phyloP scores from a whole-genome alignment of 2,113 vertebrate genomes.

The Bubo scandiacus region DNA sequence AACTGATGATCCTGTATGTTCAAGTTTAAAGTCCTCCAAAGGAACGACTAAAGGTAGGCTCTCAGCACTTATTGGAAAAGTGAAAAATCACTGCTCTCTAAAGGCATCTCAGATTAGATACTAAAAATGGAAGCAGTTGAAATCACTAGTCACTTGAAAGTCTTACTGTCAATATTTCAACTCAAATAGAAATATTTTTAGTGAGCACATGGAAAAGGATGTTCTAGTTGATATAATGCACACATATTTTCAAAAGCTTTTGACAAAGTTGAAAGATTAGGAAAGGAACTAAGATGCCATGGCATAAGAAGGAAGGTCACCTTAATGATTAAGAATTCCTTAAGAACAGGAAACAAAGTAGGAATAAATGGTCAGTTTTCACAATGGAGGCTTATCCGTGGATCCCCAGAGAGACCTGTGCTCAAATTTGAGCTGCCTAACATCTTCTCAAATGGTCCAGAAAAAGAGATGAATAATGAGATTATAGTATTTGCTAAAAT shows the following conservation, averaged over 20 bases:
- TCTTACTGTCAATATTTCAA: background rate
- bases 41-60: background rate
- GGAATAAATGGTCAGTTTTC: background rate
- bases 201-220: background rate
- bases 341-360: background rate
- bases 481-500: background rate
- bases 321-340: background rate
- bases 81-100: background rate
- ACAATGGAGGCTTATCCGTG: background rate
- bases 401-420: background rate
- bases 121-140: background rate
- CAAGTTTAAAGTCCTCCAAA: background rate
- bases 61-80: background rate
- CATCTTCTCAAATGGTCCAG: background rate
- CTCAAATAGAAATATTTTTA: background rate
- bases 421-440: background rate
- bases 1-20: background rate
- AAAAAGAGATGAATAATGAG: background rate
- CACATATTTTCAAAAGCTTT: background rate
- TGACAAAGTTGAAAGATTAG: background rate
- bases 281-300: background rate
- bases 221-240: background rate
- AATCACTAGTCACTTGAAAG: background rate
- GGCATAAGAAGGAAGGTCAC: background rate
- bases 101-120: background rate